These are phyloP conservation scores for Ennomos quercinarius DNA, from an alignment of 2,888 invertebrate species.

Conservation along the genomic window DNA sequence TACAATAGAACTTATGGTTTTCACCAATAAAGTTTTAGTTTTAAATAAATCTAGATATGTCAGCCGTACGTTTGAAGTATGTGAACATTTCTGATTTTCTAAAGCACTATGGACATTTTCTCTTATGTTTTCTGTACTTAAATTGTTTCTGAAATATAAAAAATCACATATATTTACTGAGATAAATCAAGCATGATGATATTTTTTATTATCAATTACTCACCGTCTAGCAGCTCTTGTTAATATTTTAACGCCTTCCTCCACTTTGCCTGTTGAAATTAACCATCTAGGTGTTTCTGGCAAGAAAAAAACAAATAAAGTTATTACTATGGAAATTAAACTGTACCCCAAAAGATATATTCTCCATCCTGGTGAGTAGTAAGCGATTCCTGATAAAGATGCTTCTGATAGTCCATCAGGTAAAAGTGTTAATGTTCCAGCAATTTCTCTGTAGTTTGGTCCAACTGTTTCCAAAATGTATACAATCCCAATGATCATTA, in stretches of 20 bases:
- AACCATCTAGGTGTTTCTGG: conserved; percentile 69
- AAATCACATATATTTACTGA: background rate
- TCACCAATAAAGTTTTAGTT: conserved; percentile 46
- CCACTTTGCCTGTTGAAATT: conserved; percentile 53
- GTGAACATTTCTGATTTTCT: conserved; percentile 46
- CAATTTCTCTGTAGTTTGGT: conserved; percentile 69
- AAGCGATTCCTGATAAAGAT: conserved; percentile 57
- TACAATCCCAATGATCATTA: conserved; percentile 83
- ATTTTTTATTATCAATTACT: conserved; percentile 7
- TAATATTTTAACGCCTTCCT: conserved; percentile 51
- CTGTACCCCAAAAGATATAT: conserved; percentile 51
- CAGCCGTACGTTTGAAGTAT: conserved; percentile 33
- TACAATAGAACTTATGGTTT: conserved; percentile 44
- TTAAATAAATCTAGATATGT: conserved; percentile 57
- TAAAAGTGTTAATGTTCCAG: conserved; percentile 52
- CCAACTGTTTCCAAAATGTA: conserved; percentile 87
- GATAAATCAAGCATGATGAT: background rate
- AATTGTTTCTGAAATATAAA: conserved; percentile 54
- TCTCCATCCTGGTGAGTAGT: conserved; percentile 58
- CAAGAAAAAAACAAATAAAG: conserved; percentile 47
- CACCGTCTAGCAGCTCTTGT: conserved; percentile 58
- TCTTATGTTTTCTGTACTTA: conserved; percentile 48
- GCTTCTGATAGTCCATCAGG: conserved; percentile 59
- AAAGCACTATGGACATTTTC: conserved; percentile 48
- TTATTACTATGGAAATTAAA: conserved; percentile 47